Percentiles rank a stretch among this genome's conserved stretches.
phyloP scores from a whole-genome alignment of 2,888 invertebrate species.

The Calephelis perditalis region DNA sequence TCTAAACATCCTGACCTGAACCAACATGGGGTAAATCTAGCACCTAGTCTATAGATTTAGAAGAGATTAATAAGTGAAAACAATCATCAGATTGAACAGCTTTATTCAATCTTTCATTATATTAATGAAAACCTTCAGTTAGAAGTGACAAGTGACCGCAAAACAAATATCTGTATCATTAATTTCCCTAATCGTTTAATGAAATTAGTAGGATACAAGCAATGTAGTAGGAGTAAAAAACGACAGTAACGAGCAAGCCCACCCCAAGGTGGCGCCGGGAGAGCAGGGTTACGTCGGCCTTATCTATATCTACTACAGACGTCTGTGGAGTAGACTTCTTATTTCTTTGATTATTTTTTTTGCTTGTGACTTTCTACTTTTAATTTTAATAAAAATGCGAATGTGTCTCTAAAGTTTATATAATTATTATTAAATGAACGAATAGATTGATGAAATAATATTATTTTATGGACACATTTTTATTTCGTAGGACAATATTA shows the following conservation, averaged over 20 bases:
- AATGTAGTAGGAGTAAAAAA: neutral
- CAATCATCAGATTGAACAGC: too few relatives aligned
- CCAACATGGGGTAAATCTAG: too few relatives aligned
- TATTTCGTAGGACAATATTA: too few relatives aligned
- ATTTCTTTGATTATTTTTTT: neutral
- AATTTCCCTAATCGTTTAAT: constrained; percentile 7
- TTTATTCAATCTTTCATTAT: neutral
- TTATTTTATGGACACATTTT: too few relatives aligned
- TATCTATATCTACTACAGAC: constrained; percentile 23
- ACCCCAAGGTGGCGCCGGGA: constrained; percentile 25
- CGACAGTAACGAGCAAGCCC: constrained; percentile 16
- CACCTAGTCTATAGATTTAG: too few relatives aligned
- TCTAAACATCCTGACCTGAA: too few relatives aligned
- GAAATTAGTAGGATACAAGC: constrained; percentile 5
- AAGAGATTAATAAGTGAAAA: too few relatives aligned
- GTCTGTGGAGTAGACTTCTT: constrained; percentile 19
- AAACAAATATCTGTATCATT: constrained; percentile 12
- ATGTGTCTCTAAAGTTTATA: too few relatives aligned
- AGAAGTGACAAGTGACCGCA: constrained; percentile 7
- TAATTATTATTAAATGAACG: too few relatives aligned
- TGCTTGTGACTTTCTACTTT: neutral
- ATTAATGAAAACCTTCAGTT: neutral
- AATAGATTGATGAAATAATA: too few relatives aligned
- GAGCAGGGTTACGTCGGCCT: constrained; percentile 14
- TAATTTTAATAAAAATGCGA: too few relatives aligned